Evolutionary conservation across 2,888 invertebrate species (phyloP).

Genomic region (Apodemia duryi): DNA sequence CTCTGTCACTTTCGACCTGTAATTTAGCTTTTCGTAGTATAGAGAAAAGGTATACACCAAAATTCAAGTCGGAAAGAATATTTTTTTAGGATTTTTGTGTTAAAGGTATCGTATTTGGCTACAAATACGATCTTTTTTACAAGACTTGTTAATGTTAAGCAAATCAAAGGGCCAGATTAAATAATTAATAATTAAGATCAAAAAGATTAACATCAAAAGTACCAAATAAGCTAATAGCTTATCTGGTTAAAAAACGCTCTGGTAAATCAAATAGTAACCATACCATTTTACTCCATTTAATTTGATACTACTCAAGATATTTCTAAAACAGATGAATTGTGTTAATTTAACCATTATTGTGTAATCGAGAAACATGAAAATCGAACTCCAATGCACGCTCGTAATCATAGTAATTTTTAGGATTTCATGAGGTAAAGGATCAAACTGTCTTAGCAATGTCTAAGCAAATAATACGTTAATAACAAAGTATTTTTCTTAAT

Average conservation of each 20-base stretch:
- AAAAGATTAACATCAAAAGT: too few relatives aligned
- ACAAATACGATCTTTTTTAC: neutral
- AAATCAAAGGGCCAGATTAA: slow-evolving; percentile 28
- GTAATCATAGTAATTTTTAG: slow-evolving; percentile 29
- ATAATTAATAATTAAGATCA: too few relatives aligned
- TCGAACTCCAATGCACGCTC: slow-evolving; percentile 24
- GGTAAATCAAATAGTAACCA: slow-evolving; percentile 27
- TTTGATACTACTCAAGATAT: slow-evolving; percentile 32
- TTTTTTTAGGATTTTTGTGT: slow-evolving; percentile 28
- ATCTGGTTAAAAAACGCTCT: slow-evolving; percentile 29
- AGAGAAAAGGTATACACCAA: slow-evolving; percentile 24
- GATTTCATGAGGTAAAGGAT: slow-evolving; percentile 30
- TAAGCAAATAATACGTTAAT: slow-evolving; percentile 27
- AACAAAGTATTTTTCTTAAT: slow-evolving; percentile 27
- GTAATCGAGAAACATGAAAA: slow-evolving; percentile 27
- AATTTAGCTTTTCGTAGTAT: slow-evolving; percentile 29
- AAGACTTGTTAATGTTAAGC: slow-evolving; percentile 22
- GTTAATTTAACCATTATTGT: slow-evolving; percentile 29
- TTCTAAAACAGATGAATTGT: slow-evolving; percentile 25
- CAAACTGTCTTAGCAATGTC: slow-evolving; percentile 29
- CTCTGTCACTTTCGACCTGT: slow-evolving; percentile 28
- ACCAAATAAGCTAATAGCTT: slow-evolving; percentile 19
- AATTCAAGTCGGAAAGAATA: slow-evolving; percentile 28
- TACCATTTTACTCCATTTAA: slow-evolving; percentile 30
- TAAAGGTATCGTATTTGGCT: too few relatives aligned